phyloP scores from a whole-genome alignment of 2,797 vertebrate species.

The Enteromius anoplus region DNA sequence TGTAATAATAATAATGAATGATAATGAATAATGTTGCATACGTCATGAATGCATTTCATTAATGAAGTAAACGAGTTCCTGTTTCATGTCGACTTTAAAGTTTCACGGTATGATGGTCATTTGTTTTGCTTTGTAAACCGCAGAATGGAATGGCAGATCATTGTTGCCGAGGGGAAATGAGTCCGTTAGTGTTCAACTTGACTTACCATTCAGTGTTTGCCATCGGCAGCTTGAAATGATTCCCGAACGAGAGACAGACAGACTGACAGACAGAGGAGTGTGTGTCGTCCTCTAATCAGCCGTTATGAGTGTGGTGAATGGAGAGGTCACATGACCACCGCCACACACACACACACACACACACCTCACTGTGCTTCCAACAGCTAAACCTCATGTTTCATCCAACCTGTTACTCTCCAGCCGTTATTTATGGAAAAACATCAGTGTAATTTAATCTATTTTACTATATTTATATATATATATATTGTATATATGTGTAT shows the following conservation, averaged over 20 bases:
- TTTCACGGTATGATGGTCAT: neutral
- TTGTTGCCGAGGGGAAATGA: neutral
- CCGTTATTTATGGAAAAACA: constrained; percentile 93
- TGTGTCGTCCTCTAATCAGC: constrained; percentile 4
- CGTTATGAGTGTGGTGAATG: neutral
- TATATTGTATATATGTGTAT: constrained; percentile 82
- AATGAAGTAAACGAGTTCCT: neutral
- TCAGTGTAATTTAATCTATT: constrained; percentile 95
- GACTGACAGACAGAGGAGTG: constrained; percentile 31
- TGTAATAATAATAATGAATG: neutral
- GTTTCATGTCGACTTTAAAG: constrained; percentile 10
- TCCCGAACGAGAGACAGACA: constrained; percentile 55
- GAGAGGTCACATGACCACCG: neutral
- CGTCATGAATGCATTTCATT: too few species aligned
- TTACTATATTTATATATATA: constrained; percentile 97
- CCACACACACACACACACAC: constrained; percentile 15
- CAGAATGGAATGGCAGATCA: neutral
- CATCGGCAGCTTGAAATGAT: constrained; percentile 59
- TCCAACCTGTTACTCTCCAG: constrained; percentile 83
- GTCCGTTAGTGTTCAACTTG: constrained; percentile 36
- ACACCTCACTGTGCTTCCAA: constrained; percentile 83
- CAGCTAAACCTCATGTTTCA: constrained; percentile 76
- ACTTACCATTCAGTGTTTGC: constrained; percentile 61
- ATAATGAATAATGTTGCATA: neutral
- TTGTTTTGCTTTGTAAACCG: neutral